Percentiles rank a stretch among this genome's conserved stretches.
phyloP scores from a whole-genome alignment of 2,888 invertebrate species.

The Laspeyria flexula region DNA sequence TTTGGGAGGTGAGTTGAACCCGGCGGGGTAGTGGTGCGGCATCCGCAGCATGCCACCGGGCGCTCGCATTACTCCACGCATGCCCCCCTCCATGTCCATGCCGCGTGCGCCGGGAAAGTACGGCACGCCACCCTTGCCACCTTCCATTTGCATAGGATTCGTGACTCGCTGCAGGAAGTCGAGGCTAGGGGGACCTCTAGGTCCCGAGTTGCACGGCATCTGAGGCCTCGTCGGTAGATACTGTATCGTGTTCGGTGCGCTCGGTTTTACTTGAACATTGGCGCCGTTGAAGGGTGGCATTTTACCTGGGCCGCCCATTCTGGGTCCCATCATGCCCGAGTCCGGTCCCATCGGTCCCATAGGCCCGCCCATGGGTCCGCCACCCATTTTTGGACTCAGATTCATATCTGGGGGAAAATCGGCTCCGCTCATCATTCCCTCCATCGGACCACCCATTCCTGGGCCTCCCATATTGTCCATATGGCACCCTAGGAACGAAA shows the following conservation, averaged over 20 bases:
- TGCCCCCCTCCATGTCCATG: slow-evolving; percentile 79
- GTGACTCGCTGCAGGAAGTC: slow-evolving; percentile 96
- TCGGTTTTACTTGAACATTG: slow-evolving; percentile 97
- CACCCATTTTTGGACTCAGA: slow-evolving; percentile 89
- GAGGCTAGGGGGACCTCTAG: slow-evolving; percentile 93
- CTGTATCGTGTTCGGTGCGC: slow-evolving; percentile 99
- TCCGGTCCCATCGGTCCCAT: slow-evolving; percentile 83
- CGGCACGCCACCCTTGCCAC: slow-evolving; percentile 84
- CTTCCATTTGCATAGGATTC: slow-evolving; percentile 92
- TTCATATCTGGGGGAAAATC: slow-evolving; percentile 84
- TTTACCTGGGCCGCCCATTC: slow-evolving; percentile 85
- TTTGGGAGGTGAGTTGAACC: slow-evolving; percentile 80
- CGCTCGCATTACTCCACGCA: slow-evolving; percentile 81
- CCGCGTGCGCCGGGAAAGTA: slow-evolving; percentile 89
- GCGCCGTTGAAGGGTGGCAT: slow-evolving; percentile 87
- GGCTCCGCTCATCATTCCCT: slow-evolving; percentile 82
- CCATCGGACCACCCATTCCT: slow-evolving; percentile 84
- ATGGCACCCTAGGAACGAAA: slow-evolving; percentile 69
- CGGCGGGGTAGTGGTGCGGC: slow-evolving; percentile 81
- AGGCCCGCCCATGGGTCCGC: slow-evolving; percentile 82
- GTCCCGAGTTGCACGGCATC: slow-evolving; percentile 88
- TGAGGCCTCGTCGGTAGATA: slow-evolving; percentile 98
- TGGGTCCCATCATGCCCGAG: slow-evolving; percentile 89
- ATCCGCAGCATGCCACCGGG: slow-evolving; percentile 74
- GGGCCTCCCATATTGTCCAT: slow-evolving; percentile 83